Base-by-base conservation (phyloP, 2,797 vertebrate genomes). In the Rhinella marina region DNA sequence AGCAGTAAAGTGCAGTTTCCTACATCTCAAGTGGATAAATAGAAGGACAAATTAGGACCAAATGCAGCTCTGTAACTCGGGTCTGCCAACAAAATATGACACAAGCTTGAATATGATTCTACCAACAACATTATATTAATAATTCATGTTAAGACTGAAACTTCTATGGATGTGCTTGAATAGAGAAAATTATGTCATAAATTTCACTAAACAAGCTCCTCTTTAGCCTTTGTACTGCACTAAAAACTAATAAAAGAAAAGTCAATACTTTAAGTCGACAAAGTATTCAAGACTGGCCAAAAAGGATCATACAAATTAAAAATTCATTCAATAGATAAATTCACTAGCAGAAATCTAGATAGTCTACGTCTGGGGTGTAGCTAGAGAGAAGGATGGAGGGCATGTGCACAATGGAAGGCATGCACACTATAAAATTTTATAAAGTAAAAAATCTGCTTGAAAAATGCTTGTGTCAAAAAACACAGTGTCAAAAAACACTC, bases 31-130 rank as follows among this genome's bases (percentile, higher is more conserved):
- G 41, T 52, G 25, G 54, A 77, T 25, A 25, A 52, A 54, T 77
- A 54, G 70, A 73, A 73, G 73, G 48, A 25, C n/a, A 77, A 54
- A 77, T 77, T 77, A 52, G 75, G 48, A 77, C 13, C 13, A 77
- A 52, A 77, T 12, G 52, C 10, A 7, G 48, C 75, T n/a, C 12
- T 13, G 12, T 77, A 52, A 54, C 75, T 16, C 21, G 13, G 48
- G 72, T 48, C 48, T 73, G 32, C 19, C 72, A 75, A 52, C 48
- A 75, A 75, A 77, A 52, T 76, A 52, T 76, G 48, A 76, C 11
- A 52, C 21, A 52, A 52, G 23, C 13, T 23, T 25, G 75, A 25
- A 77, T 50, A 8, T 77, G 73, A 77, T 52, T 52, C 75, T 52
- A 52, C 50, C 54, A 52, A 77, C 25, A 77, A 14, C 50, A 14